Percentiles rank a stretch among this genome's conserved stretches.
Conservation (phyloP, 2,888 invertebrate genomes). For the Leucozona laternaria region DNA sequence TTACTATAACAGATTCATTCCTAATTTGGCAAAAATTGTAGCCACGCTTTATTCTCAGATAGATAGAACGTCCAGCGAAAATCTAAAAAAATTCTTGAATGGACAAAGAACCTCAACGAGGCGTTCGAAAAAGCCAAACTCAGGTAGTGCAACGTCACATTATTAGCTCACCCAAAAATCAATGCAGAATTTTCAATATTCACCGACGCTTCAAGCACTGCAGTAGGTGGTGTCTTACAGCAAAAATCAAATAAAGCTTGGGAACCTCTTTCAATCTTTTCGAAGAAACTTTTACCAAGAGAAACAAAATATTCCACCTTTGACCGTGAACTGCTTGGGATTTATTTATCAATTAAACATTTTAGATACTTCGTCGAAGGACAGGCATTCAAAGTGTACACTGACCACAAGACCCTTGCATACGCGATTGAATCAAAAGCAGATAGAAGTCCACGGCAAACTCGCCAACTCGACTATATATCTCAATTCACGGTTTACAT, state of each 20-base stretch:
- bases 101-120: neutral
- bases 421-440: neutral
- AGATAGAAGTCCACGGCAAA: neutral
- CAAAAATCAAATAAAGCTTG: constrained; percentile 67
- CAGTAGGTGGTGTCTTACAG: constrained; percentile 77
- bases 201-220: constrained; percentile 72
- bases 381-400: constrained; percentile 19
- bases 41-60: neutral
- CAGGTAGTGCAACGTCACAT: constrained; percentile 18
- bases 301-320: constrained; percentile 77
- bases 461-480: neutral
- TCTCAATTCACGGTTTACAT: neutral
- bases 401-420: constrained; percentile 30
- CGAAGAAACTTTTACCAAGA: constrained; percentile 75
- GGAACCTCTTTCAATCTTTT: constrained; percentile 77
- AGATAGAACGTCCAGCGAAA: neutral
- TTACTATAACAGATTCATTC: constrained; percentile 30
- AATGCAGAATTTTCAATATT: constrained; percentile 11
- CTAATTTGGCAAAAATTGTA: constrained; percentile 1
- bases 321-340: constrained; percentile 77
- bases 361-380: constrained; percentile 26
- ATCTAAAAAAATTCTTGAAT: neutral
- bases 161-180: constrained; percentile 39
- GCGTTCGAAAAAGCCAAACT: neutral
- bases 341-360: constrained; percentile 73